Evolutionary conservation across 2,797 vertebrate species (phyloP), one percentile per base, ranked within the genome.

Genomic region (Hippoglossus hippoglossus): DNA sequence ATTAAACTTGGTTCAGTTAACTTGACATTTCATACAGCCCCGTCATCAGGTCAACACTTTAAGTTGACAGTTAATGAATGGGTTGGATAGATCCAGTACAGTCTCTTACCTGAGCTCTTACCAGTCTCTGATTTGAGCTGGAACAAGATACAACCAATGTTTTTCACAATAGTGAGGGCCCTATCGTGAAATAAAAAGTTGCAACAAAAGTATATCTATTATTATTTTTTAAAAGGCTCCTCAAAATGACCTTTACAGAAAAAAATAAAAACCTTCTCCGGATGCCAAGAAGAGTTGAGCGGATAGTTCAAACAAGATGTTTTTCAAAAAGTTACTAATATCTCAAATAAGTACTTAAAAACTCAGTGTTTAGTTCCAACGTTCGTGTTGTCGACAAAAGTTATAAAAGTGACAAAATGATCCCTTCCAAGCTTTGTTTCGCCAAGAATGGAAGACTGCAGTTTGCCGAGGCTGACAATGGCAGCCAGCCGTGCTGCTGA

Each of bases 361-460:
- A 63, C 24, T 58, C 54, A 3, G 2, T 2, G 6, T 66, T 68
- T 44, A 49, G 24, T 64, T 76, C 71, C 10, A 59, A 31, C 36
- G 62, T 22, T 4, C 11, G 15, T 63, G 21, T 52, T 36, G 7
- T 8, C 28, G 7, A 25, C 26, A 63, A 68, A 82, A 80, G 50
- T 83, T 66, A 61, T 64, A 63, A 15, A 85, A 75, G 61, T 71
- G 53, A 56, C 57, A 68, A 72, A 71, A 50, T 15, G 2, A 80
- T 69, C n/a, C 54, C 50, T 53, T 84, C 73, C 79, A 82, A 85
- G 60, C 79, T 75, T 66, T 39, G 62, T 2, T 2, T 3, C 77
- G 79, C 83, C 72, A 82, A 77, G 66, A 80, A 83, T 68, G 57
- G 66, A 73, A 83, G 52, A 54, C 59, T 67, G 73, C 63, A n/a